These are phyloP conservation scores for Cylas formicarius DNA, from an alignment of 1,140 invertebrate genomes.

Conservation along the genomic window DNA sequence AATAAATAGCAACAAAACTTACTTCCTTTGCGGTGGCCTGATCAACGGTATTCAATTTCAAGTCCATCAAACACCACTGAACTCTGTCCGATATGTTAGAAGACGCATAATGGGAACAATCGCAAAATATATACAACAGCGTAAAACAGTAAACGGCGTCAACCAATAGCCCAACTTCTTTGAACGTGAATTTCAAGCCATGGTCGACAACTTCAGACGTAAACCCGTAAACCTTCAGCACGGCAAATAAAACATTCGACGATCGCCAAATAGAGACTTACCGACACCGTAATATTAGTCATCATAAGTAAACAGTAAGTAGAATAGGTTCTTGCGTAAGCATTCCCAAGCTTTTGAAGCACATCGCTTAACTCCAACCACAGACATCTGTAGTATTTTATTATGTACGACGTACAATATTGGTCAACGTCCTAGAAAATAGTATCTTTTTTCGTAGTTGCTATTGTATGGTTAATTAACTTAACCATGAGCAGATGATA, in stretches of 20 bases:
- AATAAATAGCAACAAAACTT: constrained; percentile 9
- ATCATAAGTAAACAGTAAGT: constrained; percentile 54
- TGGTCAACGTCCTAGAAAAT: constrained; percentile 47
- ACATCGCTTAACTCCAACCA: constrained; percentile 55
- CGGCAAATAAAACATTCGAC: neutral
- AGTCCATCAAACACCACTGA: constrained; percentile 47
- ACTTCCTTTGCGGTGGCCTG: constrained; percentile 50
- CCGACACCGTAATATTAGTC: constrained; percentile 39
- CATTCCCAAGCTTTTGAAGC: constrained; percentile 52
- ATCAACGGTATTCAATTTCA: constrained; percentile 48
- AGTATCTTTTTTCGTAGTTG: too few species aligned
- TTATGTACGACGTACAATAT: constrained; percentile 46
- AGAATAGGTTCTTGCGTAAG: constrained; percentile 55
- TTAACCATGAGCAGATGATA: too few species aligned
- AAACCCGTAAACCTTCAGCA: constrained; percentile 49
- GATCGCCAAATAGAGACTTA: constrained; percentile 29
- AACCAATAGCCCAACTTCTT: constrained; percentile 55
- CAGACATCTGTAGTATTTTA: constrained; percentile 50
- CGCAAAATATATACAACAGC: constrained; percentile 51
- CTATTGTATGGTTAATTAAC: too few species aligned
- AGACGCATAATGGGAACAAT: constrained; percentile 54
- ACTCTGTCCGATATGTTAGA: constrained; percentile 47
- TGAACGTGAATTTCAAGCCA: constrained; percentile 52
- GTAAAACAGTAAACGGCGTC: constrained; percentile 51
- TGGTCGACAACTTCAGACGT: constrained; percentile 55